phyloP scores from a whole-genome alignment of 2,888 invertebrate genomes.

The Brachynemurus nebulosus region DNA sequence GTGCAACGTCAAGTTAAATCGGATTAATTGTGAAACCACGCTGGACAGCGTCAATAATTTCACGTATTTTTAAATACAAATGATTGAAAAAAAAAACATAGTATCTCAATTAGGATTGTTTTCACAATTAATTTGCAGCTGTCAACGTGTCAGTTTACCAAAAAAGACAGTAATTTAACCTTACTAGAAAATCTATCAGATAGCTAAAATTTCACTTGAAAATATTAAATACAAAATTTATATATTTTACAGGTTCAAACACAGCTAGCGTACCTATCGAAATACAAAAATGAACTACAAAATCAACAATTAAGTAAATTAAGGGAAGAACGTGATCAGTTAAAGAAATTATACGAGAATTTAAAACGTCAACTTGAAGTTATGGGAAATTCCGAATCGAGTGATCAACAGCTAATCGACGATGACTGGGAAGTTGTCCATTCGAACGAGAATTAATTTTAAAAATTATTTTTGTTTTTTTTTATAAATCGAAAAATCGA shows the following conservation, averaged over 20 bases:
- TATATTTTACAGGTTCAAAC: slow-evolving; percentile 49
- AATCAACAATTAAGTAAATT: slow-evolving; percentile 26
- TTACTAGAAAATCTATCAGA: background rate
- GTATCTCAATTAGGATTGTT: too few species aligned
- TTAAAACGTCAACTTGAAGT: slow-evolving; percentile 49
- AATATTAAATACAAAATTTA: background rate
- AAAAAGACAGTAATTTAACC: background rate
- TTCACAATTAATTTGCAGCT: too few species aligned
- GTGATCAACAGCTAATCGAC: background rate
- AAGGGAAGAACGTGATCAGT: slow-evolving; percentile 40
- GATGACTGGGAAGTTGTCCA: slow-evolving; percentile 2
- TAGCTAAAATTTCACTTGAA: background rate
- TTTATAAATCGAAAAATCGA: too few species aligned
- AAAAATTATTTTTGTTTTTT: too few species aligned
- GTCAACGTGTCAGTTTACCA: too few species aligned
- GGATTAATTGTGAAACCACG: too few species aligned
- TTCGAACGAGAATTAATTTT: too few species aligned
- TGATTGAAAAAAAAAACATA: too few species aligned
- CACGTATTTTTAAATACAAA: too few species aligned
- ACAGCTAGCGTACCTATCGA: slow-evolving; percentile 66
- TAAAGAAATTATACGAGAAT: slow-evolving; percentile 50
- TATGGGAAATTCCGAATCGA: slow-evolving; percentile 21
- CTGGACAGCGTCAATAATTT: too few species aligned
- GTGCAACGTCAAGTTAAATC: too few species aligned
- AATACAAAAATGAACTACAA: slow-evolving; percentile 57